Conservation (phyloP, 1,140 invertebrate genomes). For the Drosophila lacertosa region DNA sequence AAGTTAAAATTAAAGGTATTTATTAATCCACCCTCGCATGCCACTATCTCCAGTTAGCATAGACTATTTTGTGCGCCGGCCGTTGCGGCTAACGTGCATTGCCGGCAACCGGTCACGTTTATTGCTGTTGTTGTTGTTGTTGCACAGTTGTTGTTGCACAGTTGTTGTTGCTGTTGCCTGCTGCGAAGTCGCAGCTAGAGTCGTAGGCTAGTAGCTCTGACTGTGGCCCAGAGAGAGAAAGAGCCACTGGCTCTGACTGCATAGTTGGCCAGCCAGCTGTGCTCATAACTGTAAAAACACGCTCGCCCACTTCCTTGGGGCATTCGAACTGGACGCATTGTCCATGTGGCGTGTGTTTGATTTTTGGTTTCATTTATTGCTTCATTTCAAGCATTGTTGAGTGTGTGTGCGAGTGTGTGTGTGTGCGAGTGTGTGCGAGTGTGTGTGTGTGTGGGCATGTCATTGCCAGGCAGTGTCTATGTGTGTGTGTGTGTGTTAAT, state of each 20-base stretch:
- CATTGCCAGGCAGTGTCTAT: constrained; percentile 24
- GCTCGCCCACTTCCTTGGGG: constrained; percentile 75
- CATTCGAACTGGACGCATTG: constrained; percentile 14
- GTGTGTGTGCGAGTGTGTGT: constrained; percentile 23
- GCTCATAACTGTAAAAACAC: constrained; percentile 81
- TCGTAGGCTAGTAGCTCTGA: constrained; percentile 22
- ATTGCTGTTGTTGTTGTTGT: constrained; percentile 22
- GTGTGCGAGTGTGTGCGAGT: constrained; percentile 43
- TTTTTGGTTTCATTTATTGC: constrained; percentile 54
- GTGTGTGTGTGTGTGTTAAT: constrained; percentile 63
- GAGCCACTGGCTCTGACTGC: constrained; percentile 7
- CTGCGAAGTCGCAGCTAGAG: constrained; percentile 22
- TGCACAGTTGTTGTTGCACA: constrained; percentile 18
- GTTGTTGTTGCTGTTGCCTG: constrained; percentile 8
- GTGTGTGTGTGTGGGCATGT: constrained; percentile 53
- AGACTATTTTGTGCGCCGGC: constrained; percentile 45
- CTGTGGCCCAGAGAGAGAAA: constrained; percentile 33
- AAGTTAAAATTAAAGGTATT: not conserved
- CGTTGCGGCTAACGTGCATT: constrained; percentile 22
- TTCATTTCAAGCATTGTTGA: constrained; percentile 37
- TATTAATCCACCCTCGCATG: constrained; percentile 17
- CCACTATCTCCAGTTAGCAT: constrained; percentile 26
- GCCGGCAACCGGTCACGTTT: constrained; percentile 76
- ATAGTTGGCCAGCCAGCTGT: constrained; percentile 61
- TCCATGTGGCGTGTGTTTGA: constrained; percentile 41